Base-by-base conservation (phyloP, 2,888 invertebrate genomes). In the Stegophylla sp. region DNA sequence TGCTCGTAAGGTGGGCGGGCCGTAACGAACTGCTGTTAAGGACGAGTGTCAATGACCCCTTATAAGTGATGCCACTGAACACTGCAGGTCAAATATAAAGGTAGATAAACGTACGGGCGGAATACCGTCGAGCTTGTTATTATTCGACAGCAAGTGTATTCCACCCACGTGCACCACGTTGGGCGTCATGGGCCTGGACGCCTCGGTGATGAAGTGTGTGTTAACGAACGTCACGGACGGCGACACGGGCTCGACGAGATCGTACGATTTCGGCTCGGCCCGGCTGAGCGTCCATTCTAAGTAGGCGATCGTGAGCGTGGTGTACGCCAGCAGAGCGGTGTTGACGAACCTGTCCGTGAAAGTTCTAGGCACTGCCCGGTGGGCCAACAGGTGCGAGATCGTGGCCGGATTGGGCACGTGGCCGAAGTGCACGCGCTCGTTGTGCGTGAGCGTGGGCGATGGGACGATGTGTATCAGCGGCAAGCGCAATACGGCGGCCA, bases 211-310 rank as follows among this genome's bases (percentile, higher is more conserved):
- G 67, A 63, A 59, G 51, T 82, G 82, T 13, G 67, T 74, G 61
- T 82, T 82, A 9, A 82, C 61, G n/a, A 82, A 81, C 48, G 81
- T 7, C 15, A 69, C 41, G n/a, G 79, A 67, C 28, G 82, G 79
- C 0, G 12, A 59, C 17, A 72, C 59, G 26, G 56, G 23, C 23
- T 23, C 0, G 23, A 12, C 12, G 43, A 3, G 1, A 12, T 72
- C 59, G 43, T 59, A 88, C 53, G 84, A 84, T 88, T 89, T 84
- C 9, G 75, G 67, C 13, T 82, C 82, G 20, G 83, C 67, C 4
- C 72, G 72, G 2, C 12, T 12, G 23, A 12, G 7, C 5, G 26
- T 23, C 59, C 72, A 59, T 5, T 43, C 56, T 0, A 1, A n/a
- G 26, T 59, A 72, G 43, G 1, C 9, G 59, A 56, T 23, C 13